Evolutionary conservation across 2,888 invertebrate genomes (phyloP).

Genomic region (Lasioglossum marginatum): DNA sequence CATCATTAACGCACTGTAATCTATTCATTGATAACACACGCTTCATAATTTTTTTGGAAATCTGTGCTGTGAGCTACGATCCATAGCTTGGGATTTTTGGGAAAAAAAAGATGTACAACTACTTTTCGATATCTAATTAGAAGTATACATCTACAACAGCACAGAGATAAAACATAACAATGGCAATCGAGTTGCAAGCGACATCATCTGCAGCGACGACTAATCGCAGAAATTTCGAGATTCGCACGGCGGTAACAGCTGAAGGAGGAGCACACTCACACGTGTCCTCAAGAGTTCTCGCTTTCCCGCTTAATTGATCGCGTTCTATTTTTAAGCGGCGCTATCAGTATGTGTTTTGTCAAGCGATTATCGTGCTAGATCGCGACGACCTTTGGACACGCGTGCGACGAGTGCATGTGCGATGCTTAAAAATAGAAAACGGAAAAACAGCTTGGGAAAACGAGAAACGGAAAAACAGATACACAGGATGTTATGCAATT

Average conservation of each 20-base stretch:
- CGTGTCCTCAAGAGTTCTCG: background rate
- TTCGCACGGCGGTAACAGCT: background rate
- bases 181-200: background rate
- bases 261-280: background rate
- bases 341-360: background rate
- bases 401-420: background rate
- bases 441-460: background rate
- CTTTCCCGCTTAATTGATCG: background rate
- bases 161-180: background rate
- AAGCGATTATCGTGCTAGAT: background rate
- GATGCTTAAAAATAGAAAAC: background rate
- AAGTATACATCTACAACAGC: background rate
- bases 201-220: background rate
- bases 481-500: conserved; percentile 42
- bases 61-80: background rate
- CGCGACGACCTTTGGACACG: background rate
- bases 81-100: too few relatives aligned
- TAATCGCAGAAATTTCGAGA: background rate
- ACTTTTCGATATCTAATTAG: background rate
- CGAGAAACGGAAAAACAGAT: background rate
- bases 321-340: background rate
- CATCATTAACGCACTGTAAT: background rate
- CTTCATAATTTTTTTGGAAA: background rate
- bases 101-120: background rate
- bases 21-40: background rate